Percentiles rank a stretch among this genome's conserved stretches.
Conservation (phyloP, 2,888 invertebrate genomes). For the Rhagium mordax region DNA sequence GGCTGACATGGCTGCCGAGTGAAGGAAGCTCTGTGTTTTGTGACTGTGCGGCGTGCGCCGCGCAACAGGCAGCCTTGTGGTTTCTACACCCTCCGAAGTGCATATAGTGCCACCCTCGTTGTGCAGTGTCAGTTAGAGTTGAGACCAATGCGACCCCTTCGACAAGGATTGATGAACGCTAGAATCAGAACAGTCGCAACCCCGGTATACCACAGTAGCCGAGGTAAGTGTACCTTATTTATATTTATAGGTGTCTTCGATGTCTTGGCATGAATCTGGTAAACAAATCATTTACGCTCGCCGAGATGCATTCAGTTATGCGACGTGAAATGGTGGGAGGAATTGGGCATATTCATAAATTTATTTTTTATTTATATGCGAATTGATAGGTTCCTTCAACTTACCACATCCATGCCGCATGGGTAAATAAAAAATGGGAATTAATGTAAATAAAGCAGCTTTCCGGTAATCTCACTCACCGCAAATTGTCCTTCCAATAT, state of each 20-base stretch:
- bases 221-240: slow-evolving; percentile 63
- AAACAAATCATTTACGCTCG: slow-evolving; percentile 61
- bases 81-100: slow-evolving; percentile 44
- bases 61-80: slow-evolving; percentile 52
- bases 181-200: neutral
- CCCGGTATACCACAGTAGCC: slow-evolving; percentile 20
- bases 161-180: slow-evolving; percentile 22
- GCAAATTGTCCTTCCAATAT: no score
- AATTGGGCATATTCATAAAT: neutral
- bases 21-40: slow-evolving; percentile 32
- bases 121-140: slow-evolving; percentile 37
- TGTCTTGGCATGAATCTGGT: slow-evolving; percentile 63
- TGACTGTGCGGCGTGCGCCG: slow-evolving; percentile 37
- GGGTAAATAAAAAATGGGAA: neutral
- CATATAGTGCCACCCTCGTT: slow-evolving; percentile 44
- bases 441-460: no score
- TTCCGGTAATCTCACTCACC: no score
- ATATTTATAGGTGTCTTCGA: slow-evolving; percentile 52
- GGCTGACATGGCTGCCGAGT: slow-evolving; percentile 57
- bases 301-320: slow-evolving; percentile 16
- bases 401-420: neutral
- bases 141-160: slow-evolving; percentile 19
- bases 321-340: slow-evolving; percentile 9
- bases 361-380: neutral
- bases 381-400: neutral